phyloP scores from a whole-genome alignment of 2,113 vertebrate species.

The Bufo gargarizans region DNA sequence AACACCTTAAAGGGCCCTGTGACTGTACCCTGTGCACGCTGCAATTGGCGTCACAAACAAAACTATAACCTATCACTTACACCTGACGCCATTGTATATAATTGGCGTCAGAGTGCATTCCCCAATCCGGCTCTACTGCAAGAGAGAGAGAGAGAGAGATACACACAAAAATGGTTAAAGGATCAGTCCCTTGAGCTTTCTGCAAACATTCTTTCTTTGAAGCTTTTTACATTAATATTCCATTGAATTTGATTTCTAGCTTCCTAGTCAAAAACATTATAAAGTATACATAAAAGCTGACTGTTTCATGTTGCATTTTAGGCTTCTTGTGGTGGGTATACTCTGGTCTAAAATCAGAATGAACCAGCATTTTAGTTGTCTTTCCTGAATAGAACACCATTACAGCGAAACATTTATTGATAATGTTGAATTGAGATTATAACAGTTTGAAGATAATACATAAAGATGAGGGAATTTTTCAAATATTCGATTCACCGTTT shows the following conservation, averaged over 20 bases:
- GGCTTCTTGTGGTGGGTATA: constrained; percentile 23
- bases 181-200: constrained; percentile 33
- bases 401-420: background rate
- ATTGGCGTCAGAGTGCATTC: too few species aligned
- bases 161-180: background rate
- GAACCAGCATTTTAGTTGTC: background rate
- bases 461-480: background rate
- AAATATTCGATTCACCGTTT: too few species aligned
- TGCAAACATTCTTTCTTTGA: constrained; percentile 47
- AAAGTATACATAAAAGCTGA: constrained; percentile 54
- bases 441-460: background rate
- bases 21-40: too few species aligned
- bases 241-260: constrained; percentile 54
- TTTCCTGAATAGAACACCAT: background rate
- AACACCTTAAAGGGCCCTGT: too few species aligned
- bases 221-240: constrained; percentile 56
- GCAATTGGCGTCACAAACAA: too few species aligned
- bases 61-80: too few species aligned
- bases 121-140: too few species aligned
- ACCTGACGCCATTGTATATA: too few species aligned
- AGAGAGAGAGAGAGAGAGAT: background rate
- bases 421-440: background rate
- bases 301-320: constrained; percentile 45
- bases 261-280: constrained; percentile 51
- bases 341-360: constrained; percentile 18